These are phyloP conservation scores for Cordilura impudica DNA, from an alignment of 2,888 invertebrate species.

Conservation along the genomic window DNA sequence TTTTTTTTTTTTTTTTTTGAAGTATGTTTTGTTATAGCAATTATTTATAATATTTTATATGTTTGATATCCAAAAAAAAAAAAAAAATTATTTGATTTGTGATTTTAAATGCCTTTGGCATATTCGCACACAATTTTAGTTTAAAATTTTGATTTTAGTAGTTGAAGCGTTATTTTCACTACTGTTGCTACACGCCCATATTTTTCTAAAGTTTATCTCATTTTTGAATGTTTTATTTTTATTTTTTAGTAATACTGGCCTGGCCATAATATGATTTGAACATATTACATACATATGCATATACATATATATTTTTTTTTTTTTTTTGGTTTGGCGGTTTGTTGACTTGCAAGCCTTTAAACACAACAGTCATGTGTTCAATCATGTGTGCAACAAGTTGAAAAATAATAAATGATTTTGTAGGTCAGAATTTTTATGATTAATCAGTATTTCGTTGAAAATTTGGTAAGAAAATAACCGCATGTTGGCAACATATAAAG, in stretches of 20 bases:
- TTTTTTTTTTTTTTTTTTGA: constrained; percentile 2
- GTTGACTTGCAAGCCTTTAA: constrained; percentile 34
- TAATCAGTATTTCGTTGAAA: constrained; percentile 37
- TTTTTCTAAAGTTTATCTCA: constrained; percentile 25
- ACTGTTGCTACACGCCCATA: constrained; percentile 56
- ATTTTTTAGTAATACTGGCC: constrained; percentile 21
- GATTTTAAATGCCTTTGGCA: constrained; percentile 59
- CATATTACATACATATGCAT: neutral
- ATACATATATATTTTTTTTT: neutral
- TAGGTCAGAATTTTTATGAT: constrained; percentile 56
- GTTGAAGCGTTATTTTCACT: constrained; percentile 46
- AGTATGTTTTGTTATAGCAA: neutral
- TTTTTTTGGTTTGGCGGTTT: constrained; percentile 27
- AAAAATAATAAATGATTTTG: constrained; percentile 54
- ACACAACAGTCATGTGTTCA: constrained; percentile 52
- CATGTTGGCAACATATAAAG: too few relatives aligned
- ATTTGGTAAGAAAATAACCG: too few relatives aligned
- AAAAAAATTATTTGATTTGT: constrained; percentile 56
- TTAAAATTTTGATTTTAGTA: neutral
- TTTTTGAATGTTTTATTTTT: constrained; percentile 5
- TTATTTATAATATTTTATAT: neutral
- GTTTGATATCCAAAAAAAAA: constrained; percentile 30
- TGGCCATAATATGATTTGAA: constrained; percentile 11
- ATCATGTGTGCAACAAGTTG: constrained; percentile 59
- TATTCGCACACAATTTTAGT: constrained; percentile 51